A percentile compares a stretch with the other conserved stretches of the same genome.
Conservation (phyloP, 2,797 vertebrate species). For the Calcarius lapponicus region DNA sequence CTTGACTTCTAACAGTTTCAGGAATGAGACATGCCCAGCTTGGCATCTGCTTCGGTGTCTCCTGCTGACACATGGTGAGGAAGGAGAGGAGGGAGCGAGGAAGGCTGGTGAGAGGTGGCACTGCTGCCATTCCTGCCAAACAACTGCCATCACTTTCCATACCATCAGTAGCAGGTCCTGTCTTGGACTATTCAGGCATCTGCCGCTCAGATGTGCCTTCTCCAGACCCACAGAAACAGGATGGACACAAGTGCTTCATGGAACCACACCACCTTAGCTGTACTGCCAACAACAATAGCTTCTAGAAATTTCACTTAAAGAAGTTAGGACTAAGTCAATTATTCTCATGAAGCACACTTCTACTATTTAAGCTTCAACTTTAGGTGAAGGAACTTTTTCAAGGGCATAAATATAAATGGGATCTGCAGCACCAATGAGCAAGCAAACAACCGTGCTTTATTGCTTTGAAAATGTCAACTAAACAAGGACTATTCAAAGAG, state of each 20-base stretch:
- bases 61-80: fast-evolving
- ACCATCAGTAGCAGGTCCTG: neutral
- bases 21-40: neutral
- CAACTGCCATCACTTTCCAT: neutral
- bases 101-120: neutral
- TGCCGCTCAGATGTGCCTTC: neutral
- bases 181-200: neutral
- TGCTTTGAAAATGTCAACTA: neutral
- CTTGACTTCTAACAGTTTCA: neutral
- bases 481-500: neutral
- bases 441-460: neutral
- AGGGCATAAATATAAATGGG: neutral
- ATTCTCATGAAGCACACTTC: neutral
- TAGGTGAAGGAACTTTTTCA: neutral
- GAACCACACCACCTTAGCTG: neutral
- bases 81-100: neutral
- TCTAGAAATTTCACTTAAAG: neutral
- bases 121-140: neutral
- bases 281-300: neutral
- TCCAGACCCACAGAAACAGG: neutral
- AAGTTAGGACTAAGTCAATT: neutral
- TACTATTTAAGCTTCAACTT: neutral
- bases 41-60: neutral
- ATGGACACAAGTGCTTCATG: neutral
- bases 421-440: neutral